Evolutionary conservation across 92 coral and sea anemone genomes (phyloP), one percentile per base, ranked within the genome.

Genomic region (Epizoanthus stellaris): DNA sequence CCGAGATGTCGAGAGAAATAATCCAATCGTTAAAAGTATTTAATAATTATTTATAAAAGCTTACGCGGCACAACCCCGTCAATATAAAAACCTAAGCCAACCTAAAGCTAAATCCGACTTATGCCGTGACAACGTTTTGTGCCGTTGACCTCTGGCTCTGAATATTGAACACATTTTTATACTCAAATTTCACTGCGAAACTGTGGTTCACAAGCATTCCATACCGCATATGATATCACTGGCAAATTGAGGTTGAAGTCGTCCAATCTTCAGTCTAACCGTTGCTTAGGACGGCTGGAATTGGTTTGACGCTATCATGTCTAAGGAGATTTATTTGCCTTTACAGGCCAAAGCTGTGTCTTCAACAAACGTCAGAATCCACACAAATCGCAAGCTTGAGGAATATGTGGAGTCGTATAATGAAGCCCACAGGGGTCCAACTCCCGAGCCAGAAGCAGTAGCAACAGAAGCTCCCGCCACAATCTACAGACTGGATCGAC

Each of bases 341-440:
- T 88, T 85, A 69, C 98, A 96, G 96, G 89, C 95, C 40, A 93
- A 95, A 54, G 98, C 95, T 34, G 98, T 96, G 54, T 94, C 98
- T 1, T 85, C 89, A 30, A 94, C 92, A 52, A 96, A 96, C 80
- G 75, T 96, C 68, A 61, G 90, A 38, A 94, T 96, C 39, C 82
- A 89, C 57, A 84, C 95, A 38, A 94, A 96, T 71, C 95, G 93
- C 38, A 85, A 92, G 63, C 85, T 96, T 66, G 93, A 87, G 30
- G 76, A 91, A 21, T 96, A 96, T 70, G 90, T 90, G 43, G 85
- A 80, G 7, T 77, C 67, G n/a, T 65, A 76, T 82, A 52, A 76
- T 54, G 86, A 93, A 67, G 62, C 65, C 34, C 62, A 56, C 34
- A 62, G 21, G 36, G 67, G 42, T 3, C 88, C 86, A 21, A 67